phyloP scores from a whole-genome alignment of 2,888 invertebrate species.

The Scaptomyza polygonia region DNA sequence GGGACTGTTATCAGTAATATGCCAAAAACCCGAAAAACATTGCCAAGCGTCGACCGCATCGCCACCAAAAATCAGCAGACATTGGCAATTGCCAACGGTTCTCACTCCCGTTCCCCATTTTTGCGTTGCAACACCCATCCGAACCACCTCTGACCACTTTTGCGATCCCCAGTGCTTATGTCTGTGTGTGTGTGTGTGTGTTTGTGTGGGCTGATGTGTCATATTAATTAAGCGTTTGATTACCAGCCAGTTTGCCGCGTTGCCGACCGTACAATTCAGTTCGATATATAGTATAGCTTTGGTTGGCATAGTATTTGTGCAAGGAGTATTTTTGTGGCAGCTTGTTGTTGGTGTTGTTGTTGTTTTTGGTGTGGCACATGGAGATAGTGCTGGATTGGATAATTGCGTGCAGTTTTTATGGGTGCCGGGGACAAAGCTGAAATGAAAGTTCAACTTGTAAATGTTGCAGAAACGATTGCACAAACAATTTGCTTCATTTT shows the following conservation, averaged over 20 bases:
- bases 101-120: background rate
- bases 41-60: conserved; percentile 47
- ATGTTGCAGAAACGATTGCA: conserved; percentile 20
- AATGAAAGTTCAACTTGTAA: conserved; percentile 21
- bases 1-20: conserved; percentile 72
- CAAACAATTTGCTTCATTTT: conserved; percentile 18
- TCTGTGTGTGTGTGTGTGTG: conserved; percentile 32
- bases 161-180: conserved; percentile 6
- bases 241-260: conserved; percentile 47
- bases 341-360: background rate
- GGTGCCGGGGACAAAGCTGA: conserved; percentile 27
- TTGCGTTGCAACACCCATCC: background rate
- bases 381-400: conserved; percentile 22
- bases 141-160: background rate
- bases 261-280: conserved; percentile 29
- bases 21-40: conserved; percentile 71
- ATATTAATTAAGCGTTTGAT: conserved; percentile 77
- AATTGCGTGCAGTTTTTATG: conserved; percentile 72
- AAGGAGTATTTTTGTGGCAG: no score
- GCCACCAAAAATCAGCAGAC: conserved; percentile 65
- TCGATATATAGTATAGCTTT: conserved; percentile 41
- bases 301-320: no score
- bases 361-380: conserved; percentile 7
- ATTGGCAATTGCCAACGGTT: conserved; percentile 48
- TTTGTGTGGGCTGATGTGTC: conserved; percentile 59